Evolutionary conservation across 2,113 vertebrate genomes (phyloP).

Genomic region (Cricetomys ansorgei): DNA sequence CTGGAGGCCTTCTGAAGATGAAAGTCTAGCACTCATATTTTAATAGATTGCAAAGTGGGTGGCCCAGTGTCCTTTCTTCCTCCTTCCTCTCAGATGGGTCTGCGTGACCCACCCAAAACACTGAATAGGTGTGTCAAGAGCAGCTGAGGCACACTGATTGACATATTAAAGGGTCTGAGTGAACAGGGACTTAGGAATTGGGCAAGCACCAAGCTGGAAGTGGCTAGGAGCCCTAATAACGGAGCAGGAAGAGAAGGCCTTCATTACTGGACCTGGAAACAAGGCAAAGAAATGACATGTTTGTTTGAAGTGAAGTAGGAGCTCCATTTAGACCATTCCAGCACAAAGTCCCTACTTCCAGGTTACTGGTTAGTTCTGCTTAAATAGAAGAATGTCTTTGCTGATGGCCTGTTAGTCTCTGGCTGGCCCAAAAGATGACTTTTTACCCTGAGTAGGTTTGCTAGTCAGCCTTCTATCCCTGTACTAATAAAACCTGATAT

Average conservation of each 20-base stretch:
- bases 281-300: background rate
- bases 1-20: background rate
- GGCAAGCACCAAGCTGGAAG: background rate
- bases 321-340: background rate
- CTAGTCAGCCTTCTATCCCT: background rate
- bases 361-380: background rate
- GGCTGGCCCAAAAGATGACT: background rate
- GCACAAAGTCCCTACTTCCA: background rate
- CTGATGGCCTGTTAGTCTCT: background rate
- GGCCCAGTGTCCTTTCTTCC: background rate
- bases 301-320: background rate
- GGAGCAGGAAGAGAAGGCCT: background rate
- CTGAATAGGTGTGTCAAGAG: background rate
- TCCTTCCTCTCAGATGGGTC: background rate
- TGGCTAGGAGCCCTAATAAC: background rate
- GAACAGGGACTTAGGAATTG: background rate
- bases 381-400: background rate
- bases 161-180: background rate
- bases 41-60: background rate
- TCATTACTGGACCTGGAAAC: background rate
- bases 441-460: background rate
- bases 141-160: background rate
- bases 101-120: background rate
- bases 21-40: background rate
- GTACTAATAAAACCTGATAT: background rate